A percentile compares a stretch with the other conserved stretches of the same genome.
Conservation (phyloP, 2,113 vertebrate genomes). For the Anhinga anhinga region DNA sequence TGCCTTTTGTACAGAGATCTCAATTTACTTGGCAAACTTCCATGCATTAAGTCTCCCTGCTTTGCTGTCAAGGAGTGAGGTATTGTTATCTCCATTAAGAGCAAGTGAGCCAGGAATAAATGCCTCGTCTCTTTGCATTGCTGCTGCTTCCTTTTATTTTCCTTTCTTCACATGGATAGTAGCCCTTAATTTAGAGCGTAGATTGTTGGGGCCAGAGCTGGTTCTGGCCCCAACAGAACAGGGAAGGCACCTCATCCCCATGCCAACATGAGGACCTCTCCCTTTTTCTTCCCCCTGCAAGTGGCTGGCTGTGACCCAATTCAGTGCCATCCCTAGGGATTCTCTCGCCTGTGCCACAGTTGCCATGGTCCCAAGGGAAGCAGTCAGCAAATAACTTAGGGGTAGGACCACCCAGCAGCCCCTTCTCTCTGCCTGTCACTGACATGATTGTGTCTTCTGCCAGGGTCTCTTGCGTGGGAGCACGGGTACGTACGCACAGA, state of each 20-base stretch:
- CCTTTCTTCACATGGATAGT: neutral
- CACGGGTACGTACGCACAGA: fast-evolving
- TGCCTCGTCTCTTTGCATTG: neutral
- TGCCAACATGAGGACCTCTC: neutral
- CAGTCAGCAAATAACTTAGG: slow-evolving; percentile 21
- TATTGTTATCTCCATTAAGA: slow-evolving; percentile 57
- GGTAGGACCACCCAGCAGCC: slow-evolving; percentile 11
- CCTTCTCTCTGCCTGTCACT: neutral
- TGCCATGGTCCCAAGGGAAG: slow-evolving; percentile 26
- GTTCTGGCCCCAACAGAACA: neutral
- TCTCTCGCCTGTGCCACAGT: neutral
- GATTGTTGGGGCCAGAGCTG: neutral
- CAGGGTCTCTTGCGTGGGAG: neutral
- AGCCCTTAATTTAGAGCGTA: neutral
- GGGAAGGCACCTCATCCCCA: neutral
- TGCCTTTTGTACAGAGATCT: slow-evolving; percentile 53
- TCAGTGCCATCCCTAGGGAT: neutral
- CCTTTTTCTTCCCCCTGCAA: neutral
- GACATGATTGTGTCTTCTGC: neutral
- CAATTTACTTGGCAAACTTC: slow-evolving; percentile 58
- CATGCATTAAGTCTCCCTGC: slow-evolving; percentile 16
- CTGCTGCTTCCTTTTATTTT: neutral
- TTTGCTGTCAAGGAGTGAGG: slow-evolving; percentile 47
- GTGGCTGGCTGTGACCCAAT: neutral
- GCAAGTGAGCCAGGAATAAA: slow-evolving; percentile 39